Base-by-base conservation (phyloP, 1,140 invertebrate genomes). In the Varroa destructor region DNA sequence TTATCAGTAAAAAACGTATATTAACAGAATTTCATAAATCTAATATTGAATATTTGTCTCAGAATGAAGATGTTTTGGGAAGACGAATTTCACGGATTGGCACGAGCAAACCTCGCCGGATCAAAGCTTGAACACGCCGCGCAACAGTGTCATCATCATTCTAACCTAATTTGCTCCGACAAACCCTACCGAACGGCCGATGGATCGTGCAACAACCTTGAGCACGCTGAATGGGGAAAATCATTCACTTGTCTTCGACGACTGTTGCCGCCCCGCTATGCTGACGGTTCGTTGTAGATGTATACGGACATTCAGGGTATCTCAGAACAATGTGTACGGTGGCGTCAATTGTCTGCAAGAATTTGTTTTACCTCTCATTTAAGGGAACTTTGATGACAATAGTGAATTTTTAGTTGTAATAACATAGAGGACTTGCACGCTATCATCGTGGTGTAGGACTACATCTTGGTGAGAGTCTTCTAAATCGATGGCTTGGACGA, bases 121-220 rank as follows among this genome's bases (percentile, higher is more conserved):
- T 67, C 61, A 37, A 67, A 67, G 46, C 36, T 67, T 5, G 61
- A 67, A 37, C 61, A 67, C 61, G 61, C 61, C 12, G 61, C 61
- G 40, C 40, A 40, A 43, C 61, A 67, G 37, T 67, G 61, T 37
- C 61, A 67, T 67, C 61, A 67, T 37, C 61, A 67, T 46, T 67
- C 61, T 12, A 67, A 67, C 61, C 40, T 67, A 2, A 67, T 67
- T 37, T 67, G 61, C 46, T 43, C 61, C 12, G 61, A 64, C 5
- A 64, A 72, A 25, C 71, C 70, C 12, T 88, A 85, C 77, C 79
- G 89, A 12, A 84, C 81, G 4, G 80, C 84, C 56, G 87, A 89
- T 77, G 88, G 88, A 5, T 85, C 85, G 25, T 90, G 88, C 77
- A 90, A 90, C 77, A 88, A 89, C 77, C 77, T 84, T 0, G 76